Evolutionary conservation across 1,140 invertebrate species (phyloP).

Genomic region (Lucilia cuprina): DNA sequence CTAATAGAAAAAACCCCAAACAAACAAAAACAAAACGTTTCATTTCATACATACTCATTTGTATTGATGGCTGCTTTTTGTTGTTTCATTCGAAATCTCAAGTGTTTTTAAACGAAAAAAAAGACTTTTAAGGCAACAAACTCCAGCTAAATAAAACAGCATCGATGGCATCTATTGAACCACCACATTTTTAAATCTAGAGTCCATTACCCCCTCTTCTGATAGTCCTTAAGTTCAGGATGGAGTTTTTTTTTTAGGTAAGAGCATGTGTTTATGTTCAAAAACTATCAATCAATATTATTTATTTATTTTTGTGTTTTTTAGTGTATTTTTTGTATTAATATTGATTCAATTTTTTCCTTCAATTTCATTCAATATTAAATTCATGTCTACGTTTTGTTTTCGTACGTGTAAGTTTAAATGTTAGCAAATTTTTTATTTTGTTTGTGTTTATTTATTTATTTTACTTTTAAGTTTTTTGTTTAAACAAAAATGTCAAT

Average conservation of each 20-base stretch:
- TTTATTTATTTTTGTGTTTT: neutral
- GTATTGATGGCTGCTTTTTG: neutral
- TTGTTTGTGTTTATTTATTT: neutral
- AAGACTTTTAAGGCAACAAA: neutral
- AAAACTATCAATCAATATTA: slow-evolving; percentile 31
- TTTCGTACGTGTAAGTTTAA: slow-evolving; percentile 17
- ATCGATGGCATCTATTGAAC: neutral
- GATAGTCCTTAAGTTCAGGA: neutral
- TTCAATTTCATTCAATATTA: neutral
- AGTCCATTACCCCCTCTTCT: neutral
- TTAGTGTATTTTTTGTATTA: neutral
- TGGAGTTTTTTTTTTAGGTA: neutral
- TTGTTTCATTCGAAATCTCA: slow-evolving; percentile 11
- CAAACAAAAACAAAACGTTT: neutral
- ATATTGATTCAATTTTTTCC: neutral
- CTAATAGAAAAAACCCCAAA: neutral
- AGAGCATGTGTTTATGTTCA: slow-evolving; percentile 24
- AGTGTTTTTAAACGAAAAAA: neutral
- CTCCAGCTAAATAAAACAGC: neutral
- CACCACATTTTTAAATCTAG: neutral
- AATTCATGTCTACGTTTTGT: slow-evolving; percentile 25
- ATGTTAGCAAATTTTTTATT: slow-evolving; percentile 28
- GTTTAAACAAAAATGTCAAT: neutral
- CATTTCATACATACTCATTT: neutral
- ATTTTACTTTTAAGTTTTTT: neutral